phyloP scores from a whole-genome alignment of 2,888 invertebrate species.

The Euzetes globulus region DNA sequence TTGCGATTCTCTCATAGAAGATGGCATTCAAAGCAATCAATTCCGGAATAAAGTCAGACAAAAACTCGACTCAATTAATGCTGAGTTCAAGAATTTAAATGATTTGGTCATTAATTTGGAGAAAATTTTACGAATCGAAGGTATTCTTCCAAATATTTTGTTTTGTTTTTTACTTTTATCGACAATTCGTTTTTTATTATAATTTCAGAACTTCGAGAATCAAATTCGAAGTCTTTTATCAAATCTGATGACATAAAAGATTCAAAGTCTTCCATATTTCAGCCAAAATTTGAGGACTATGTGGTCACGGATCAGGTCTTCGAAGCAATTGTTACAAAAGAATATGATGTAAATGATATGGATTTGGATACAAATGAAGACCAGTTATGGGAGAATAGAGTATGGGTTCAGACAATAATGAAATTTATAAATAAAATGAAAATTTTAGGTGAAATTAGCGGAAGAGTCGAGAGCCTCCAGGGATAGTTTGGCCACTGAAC shows the following conservation, averaged over 20 bases:
- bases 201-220: background rate
- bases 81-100: background rate
- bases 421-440: too few relatives aligned
- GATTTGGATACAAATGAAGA: background rate
- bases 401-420: background rate
- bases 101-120: background rate
- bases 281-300: background rate
- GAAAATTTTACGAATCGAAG: background rate
- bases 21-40: background rate
- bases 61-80: background rate
- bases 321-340: slow-evolving; percentile 24
- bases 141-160: background rate
- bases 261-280: background rate
- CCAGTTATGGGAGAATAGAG: background rate
- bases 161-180: too few relatives aligned
- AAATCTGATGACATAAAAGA: background rate
- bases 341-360: background rate
- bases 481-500: background rate
- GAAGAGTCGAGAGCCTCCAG: slow-evolving; percentile 4
- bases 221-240: background rate
- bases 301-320: slow-evolving; percentile 29
- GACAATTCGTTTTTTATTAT: background rate
- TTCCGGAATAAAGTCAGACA: background rate
- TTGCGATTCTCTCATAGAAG: background rate
- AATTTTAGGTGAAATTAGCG: background rate